These are phyloP conservation scores for Amphibalanus amphitrite DNA, from an alignment of 1,140 invertebrate species.

Conservation along the genomic window DNA sequence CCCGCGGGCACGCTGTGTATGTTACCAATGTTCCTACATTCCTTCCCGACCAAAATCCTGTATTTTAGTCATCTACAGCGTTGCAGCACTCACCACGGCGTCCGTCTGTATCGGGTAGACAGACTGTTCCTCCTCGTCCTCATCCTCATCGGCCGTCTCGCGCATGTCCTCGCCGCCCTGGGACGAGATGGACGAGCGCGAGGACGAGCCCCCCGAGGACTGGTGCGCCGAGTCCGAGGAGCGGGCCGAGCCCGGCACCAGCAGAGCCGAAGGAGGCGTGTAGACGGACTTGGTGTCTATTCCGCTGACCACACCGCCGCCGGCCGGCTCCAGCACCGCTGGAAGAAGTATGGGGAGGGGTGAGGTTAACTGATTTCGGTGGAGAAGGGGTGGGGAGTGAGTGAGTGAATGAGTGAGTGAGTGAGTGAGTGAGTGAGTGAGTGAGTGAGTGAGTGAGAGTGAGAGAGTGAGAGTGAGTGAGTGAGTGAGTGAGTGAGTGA, in stretches of 20 bases:
- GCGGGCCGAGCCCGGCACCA: not conserved
- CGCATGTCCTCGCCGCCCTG: constrained; percentile 2
- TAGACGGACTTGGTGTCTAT: constrained; percentile 4
- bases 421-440: no score
- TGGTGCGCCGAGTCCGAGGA: not conserved
- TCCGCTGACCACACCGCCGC: not conserved
- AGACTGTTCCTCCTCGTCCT: not conserved
- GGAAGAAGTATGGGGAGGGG: no score
- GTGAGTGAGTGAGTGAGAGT: no score
- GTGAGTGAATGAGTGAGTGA: no score
- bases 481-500: no score
- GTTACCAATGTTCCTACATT: no score
- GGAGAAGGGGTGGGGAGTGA: no score
- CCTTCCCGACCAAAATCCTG: no score
- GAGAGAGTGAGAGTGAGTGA: no score
- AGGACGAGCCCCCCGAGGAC: not conserved
- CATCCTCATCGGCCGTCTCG: not conserved
- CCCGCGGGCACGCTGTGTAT: no score
- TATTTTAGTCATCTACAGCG: no score
- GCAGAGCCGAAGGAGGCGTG: not conserved
- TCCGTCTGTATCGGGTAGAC: not conserved
- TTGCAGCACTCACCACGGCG: not conserved
- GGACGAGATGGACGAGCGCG: not conserved
- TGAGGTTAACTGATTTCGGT: no score
- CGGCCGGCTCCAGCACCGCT: not conserved